These are phyloP conservation scores for Hesperophylax magnus DNA, from an alignment of 1,140 invertebrate genomes.

Conservation along the genomic window DNA sequence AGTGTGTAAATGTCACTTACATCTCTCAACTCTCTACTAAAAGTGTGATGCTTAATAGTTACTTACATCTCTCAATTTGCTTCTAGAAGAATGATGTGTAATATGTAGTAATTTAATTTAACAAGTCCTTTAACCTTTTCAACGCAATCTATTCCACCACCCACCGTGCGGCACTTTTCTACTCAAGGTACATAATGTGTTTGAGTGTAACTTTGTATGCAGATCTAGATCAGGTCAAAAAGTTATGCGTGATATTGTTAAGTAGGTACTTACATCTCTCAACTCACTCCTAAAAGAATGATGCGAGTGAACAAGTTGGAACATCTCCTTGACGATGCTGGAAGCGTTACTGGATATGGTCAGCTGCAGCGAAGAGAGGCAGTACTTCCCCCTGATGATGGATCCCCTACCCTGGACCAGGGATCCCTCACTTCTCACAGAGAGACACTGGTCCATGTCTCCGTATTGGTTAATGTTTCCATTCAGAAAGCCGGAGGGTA, in stretches of 20 bases:
- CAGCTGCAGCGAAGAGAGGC: conserved; percentile 73
- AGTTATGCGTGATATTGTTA: background rate
- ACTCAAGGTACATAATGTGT: background rate
- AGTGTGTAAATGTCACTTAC: too few relatives aligned
- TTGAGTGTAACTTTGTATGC: background rate
- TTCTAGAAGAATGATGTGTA: too few relatives aligned
- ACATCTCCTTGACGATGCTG: conserved; percentile 68
- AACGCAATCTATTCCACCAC: too few relatives aligned
- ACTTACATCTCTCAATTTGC: too few relatives aligned
- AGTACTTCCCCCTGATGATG: conserved; percentile 75
- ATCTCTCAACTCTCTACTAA: too few relatives aligned
- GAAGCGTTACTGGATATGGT: conserved; percentile 67
- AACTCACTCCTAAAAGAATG: conserved; percentile 76
- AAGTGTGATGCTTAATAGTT: too few relatives aligned
- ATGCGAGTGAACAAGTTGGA: conserved; percentile 75
- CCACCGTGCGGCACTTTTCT: too few relatives aligned
- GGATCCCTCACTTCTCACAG: conserved; percentile 55
- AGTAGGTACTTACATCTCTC: conserved; percentile 71
- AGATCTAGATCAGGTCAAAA: too few relatives aligned
- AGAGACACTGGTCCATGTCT: conserved; percentile 69
- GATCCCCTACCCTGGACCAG: conserved; percentile 59
- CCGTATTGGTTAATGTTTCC: conserved; percentile 68
- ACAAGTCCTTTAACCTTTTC: too few relatives aligned
- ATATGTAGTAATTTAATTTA: too few relatives aligned
- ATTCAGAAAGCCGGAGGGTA: conserved; percentile 65